phyloP scores from a whole-genome alignment of 2,888 invertebrate genomes.

The Atherix ibis region DNA sequence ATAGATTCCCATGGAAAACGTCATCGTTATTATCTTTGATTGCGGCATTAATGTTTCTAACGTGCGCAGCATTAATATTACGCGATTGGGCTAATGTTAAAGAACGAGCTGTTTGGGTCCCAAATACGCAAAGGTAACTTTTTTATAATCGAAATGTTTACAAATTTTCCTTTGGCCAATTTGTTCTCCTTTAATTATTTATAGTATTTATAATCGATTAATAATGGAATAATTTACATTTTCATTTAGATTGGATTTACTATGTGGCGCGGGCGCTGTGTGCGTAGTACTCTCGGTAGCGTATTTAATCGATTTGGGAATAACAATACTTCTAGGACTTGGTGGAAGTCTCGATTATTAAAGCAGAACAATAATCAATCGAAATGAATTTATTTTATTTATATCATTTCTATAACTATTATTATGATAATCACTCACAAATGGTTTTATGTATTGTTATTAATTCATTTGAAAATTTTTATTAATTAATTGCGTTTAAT shows the following conservation, averaged over 20 bases:
- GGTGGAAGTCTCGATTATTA: slow-evolving; percentile 27
- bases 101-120: slow-evolving; percentile 31
- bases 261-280: slow-evolving; percentile 26
- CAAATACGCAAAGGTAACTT: slow-evolving; percentile 29
- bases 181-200: too few species aligned
- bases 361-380: too few species aligned
- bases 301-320: slow-evolving; percentile 25
- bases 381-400: too few species aligned
- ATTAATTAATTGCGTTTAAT: too few species aligned
- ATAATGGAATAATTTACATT: too few species aligned
- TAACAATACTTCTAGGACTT: slow-evolving; percentile 26
- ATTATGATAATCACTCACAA: too few species aligned
- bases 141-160: too few species aligned
- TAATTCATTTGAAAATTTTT: too few species aligned
- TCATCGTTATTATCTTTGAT: slow-evolving; percentile 25
- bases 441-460: too few species aligned
- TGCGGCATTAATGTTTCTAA: slow-evolving; percentile 24
- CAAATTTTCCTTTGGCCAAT: too few species aligned
- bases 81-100: slow-evolving; percentile 30
- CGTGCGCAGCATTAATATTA: slow-evolving; percentile 24
- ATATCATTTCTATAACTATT: too few species aligned
- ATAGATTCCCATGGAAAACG: slow-evolving; percentile 28
- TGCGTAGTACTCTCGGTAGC: slow-evolving; percentile 23
- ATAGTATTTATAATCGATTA: too few species aligned
- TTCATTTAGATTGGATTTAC: slow-evolving; percentile 21